Base-by-base conservation (phyloP, 2,113 vertebrate species). In the Pterophyllum scalare region DNA sequence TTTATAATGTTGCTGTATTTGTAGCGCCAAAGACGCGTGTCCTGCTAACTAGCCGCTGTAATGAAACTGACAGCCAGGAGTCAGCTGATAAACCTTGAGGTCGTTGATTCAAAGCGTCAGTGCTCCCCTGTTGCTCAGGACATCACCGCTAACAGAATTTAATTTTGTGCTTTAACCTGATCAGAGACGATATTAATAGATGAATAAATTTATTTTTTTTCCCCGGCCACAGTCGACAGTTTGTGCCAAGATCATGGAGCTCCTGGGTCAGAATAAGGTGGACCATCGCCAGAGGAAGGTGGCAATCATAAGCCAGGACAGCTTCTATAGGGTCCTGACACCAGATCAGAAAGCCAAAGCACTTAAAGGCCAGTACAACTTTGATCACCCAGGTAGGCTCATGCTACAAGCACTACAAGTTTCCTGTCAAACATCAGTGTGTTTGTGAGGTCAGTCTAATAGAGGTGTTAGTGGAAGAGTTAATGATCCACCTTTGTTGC, bases 231-330 rank as follows among this genome's bases (percentile, higher is more conserved):
- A 99, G 98, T 99, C 98, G 20, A 99, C 98, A 7, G 98, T 99
- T 24, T 99, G 98, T 15, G 98, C 97, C 91, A 99, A 99, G 95
- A 99, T 99, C 93, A 98, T 99, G 98, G 98, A 99, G 96, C 96
- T 99, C 38, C 96, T 99, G 93, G 98, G 98, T 5, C 98, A 99
- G 94, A 97, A 99, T 79, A 97, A 97, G 83, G 98, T 99, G 89
- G 98, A 99, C 64, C 98, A 97, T 46, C 96, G 95, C 33, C 98
- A 99, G 95, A 95, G 98, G 72, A 97, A 99, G 89, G 95, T 99
- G 65, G 96, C 97, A 5, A 99, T 99, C 40, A 93, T 99, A 14
- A 99, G 98, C 94, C 98, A 99, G 91, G 98, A 99, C 94, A 93
- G 97, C 38, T 99, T 99, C 96, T 99, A 99, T 88, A 96, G 96